phyloP scores from a whole-genome alignment of 1,140 invertebrate species.

The Sycobia sp. region DNA sequence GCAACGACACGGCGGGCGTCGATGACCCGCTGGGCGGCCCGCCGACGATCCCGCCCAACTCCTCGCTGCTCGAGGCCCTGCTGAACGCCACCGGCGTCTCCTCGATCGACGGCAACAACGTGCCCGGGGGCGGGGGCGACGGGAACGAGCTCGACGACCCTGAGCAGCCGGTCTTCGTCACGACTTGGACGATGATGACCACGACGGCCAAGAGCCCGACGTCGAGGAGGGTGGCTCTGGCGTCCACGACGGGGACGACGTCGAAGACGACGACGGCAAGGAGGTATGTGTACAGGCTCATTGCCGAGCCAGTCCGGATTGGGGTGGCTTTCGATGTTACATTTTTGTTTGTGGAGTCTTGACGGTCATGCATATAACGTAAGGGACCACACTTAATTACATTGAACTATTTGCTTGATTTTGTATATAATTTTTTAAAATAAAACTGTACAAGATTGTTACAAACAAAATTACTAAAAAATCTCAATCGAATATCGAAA shows the following conservation, averaged over 20 bases:
- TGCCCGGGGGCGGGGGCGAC: slow-evolving; percentile 28
- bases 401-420: no score
- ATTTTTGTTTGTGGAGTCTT: no score
- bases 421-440: no score
- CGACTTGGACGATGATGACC: not conserved
- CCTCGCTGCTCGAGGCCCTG: slow-evolving; percentile 36
- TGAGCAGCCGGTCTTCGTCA: slow-evolving; percentile 27
- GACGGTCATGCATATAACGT: no score
- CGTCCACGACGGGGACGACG: slow-evolving; percentile 5
- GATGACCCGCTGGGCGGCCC: slow-evolving; percentile 3
- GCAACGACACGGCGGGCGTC: slow-evolving; percentile 37
- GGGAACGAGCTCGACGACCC: not conserved
- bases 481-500: no score
- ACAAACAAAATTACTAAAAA: no score
- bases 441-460: no score
- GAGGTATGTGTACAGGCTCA: no score
- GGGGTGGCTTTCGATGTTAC: no score
- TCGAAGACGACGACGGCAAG: not conserved
- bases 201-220: not conserved
- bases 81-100: slow-evolving; percentile 34
- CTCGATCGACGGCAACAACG: slow-evolving; percentile 34
- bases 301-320: no score
- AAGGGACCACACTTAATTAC: no score
- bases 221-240: not conserved
- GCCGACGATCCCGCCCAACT: slow-evolving; percentile 10